Evolutionary conservation across 2,888 invertebrate genomes (phyloP).

Genomic region (Philereme vetulata): DNA sequence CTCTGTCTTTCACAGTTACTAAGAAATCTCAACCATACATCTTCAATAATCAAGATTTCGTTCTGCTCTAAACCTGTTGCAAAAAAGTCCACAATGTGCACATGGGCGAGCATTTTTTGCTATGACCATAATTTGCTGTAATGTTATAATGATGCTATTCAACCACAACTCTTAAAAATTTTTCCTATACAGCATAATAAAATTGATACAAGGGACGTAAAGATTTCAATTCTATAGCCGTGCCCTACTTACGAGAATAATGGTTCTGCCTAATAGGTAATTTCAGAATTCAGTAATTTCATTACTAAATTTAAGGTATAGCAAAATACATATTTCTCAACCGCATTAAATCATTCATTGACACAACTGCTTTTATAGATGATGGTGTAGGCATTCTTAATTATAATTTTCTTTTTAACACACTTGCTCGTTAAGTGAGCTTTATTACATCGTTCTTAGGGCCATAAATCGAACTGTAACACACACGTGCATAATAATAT

Average conservation of each 20-base stretch:
- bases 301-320: constrained; percentile 2
- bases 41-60: constrained; percentile 5
- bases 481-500: too few relatives aligned
- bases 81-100: constrained; percentile 27
- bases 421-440: too few relatives aligned
- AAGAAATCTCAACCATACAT: too few relatives aligned
- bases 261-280: constrained; percentile 3
- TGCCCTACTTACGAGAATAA: constrained; percentile 6
- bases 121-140: constrained; percentile 26
- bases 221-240: not conserved
- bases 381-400: too few relatives aligned
- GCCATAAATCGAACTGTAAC: too few relatives aligned
- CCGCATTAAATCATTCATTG: constrained; percentile 11
- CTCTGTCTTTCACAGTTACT: too few relatives aligned
- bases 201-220: not conserved
- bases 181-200: not conserved
- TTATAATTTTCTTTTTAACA: too few relatives aligned
- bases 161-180: not conserved
- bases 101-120: constrained; percentile 26
- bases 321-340: constrained; percentile 9
- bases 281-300: constrained; percentile 2
- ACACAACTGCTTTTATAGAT: constrained; percentile 13
- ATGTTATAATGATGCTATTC: constrained; percentile 25
- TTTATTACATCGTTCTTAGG: too few relatives aligned
- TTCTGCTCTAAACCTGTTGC: constrained; percentile 17